Evolutionary conservation across 2,888 invertebrate genomes (phyloP), one percentile per base, ranked within the genome.

Genomic region (Muscina levida): DNA sequence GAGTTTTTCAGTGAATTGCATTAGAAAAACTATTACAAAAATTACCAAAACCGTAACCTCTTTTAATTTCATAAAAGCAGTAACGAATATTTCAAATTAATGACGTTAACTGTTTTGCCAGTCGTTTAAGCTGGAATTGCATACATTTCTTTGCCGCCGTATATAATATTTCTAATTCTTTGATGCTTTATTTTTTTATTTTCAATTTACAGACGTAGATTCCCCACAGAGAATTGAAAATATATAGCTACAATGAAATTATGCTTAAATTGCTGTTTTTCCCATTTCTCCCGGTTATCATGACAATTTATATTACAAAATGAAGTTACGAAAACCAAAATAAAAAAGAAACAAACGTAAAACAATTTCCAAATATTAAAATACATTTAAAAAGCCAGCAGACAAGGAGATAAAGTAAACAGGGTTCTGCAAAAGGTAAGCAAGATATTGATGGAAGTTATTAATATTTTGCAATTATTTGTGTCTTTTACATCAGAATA

Each of bases 161-260:
- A 2, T 1, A 1, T 11, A 13, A 31, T 46, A 59, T 22, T 59
- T 39, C 5, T 19, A 17, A 2, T 56, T 26, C 59, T 72, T 66
- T 53, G 48, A 53, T n/a, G 37, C 15, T 59, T 62, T 17, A 68
- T 73, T 66, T 59, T 46, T 79, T 78, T 82, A 31, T 82, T 78
- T 83, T 76, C 48, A 83, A 82, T 83, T 83, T 82, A 71, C 71
- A n/a, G 77, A 59, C 56, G 70, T n/a, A n/a, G 67, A 68, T 48
- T 74, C 79, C 77, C 82, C 75, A 77, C 77, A 67, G 83, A 82
- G 82, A 77, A 79, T 76, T 82, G 51, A 66, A 72, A 72, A 78
- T 65, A 73, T 51, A 71, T 39, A 77, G 31, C n/a, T n/a, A 73
- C 66, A 73, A 66, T 75, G 56, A 67, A 72, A 56, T 53, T 51